Conservation (phyloP, 2,113 vertebrate species). For the Archilochus colubris region DNA sequence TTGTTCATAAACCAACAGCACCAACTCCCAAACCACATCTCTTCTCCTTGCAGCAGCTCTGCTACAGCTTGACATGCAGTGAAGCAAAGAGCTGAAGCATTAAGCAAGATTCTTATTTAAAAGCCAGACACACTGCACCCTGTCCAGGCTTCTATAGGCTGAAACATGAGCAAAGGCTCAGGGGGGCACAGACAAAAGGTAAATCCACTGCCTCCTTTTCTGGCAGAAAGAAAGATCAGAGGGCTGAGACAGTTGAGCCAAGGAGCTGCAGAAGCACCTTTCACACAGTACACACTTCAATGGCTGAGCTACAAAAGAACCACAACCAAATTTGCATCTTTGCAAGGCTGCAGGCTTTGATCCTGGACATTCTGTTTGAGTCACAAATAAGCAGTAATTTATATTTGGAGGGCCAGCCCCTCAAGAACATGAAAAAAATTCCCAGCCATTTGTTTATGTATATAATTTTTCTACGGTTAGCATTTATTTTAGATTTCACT, state of each 20-base stretch:
- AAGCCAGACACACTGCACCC: not conserved
- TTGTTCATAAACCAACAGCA: not conserved
- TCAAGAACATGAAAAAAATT: slow-evolving; percentile 12
- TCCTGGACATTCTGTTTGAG: not conserved
- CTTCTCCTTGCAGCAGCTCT: not conserved
- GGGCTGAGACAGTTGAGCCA: not conserved
- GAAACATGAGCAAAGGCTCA: not conserved
- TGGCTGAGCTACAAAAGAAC: not conserved
- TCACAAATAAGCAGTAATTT: slow-evolving; percentile 49
- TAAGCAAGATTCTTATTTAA: not conserved
- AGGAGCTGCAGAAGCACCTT: not conserved
- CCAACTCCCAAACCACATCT: not conserved
- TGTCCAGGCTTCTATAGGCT: not conserved
- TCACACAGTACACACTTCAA: not conserved
- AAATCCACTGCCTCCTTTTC: not conserved
- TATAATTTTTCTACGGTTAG: not conserved
- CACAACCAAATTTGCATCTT: not conserved
- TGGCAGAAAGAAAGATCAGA: not conserved
- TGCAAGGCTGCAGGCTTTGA: not conserved
- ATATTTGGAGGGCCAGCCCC: not conserved
- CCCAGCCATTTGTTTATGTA: slow-evolving; percentile 26
- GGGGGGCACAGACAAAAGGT: not conserved
- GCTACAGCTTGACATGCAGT: not conserved
- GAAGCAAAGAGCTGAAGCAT: not conserved
- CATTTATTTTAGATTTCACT: slow-evolving; percentile 54